Percentiles rank a stretch among this genome's conserved stretches.
Evolutionary conservation across 2,113 vertebrate species (phyloP).

Genomic region (Fulica atra): DNA sequence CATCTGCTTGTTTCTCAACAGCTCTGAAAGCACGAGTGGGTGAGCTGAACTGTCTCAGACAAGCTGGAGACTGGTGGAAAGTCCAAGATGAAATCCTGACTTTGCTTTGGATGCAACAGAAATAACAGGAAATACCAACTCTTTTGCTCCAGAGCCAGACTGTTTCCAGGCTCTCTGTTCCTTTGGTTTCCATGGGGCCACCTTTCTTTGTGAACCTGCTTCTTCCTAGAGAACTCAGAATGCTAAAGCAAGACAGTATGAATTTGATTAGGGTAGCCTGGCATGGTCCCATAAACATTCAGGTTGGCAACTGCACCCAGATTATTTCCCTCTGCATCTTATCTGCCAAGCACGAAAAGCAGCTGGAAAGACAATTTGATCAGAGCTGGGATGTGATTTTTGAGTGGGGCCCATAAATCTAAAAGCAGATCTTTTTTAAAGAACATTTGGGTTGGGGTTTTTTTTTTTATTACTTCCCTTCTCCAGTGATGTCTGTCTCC

Average conservation of each 20-base stretch:
- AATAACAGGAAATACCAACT: neutral
- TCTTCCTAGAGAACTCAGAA: neutral
- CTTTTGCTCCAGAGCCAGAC: neutral
- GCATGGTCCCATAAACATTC: neutral
- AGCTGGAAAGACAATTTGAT: neutral
- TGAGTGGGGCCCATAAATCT: neutral
- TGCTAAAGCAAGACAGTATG: neutral
- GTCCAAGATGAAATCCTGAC: neutral
- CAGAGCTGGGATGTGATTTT: neutral
- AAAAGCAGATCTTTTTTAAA: neutral
- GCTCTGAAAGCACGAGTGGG: neutral
- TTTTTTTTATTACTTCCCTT: neutral
- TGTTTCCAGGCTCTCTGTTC: neutral
- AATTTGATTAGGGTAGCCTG: neutral
- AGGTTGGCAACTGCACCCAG: neutral
- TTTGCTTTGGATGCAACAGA: neutral
- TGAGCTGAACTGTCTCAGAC: neutral
- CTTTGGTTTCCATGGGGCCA: neutral
- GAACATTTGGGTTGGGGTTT: neutral
- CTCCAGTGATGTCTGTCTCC: neutral
- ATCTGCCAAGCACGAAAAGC: neutral
- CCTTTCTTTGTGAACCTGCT: neutral
- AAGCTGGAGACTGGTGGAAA: neutral
- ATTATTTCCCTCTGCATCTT: neutral
- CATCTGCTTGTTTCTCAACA: neutral